Evolutionary conservation across 2,113 vertebrate species (phyloP), one percentile per base, ranked within the genome.

Genomic region (Dendropsophus ebraccatus): DNA sequence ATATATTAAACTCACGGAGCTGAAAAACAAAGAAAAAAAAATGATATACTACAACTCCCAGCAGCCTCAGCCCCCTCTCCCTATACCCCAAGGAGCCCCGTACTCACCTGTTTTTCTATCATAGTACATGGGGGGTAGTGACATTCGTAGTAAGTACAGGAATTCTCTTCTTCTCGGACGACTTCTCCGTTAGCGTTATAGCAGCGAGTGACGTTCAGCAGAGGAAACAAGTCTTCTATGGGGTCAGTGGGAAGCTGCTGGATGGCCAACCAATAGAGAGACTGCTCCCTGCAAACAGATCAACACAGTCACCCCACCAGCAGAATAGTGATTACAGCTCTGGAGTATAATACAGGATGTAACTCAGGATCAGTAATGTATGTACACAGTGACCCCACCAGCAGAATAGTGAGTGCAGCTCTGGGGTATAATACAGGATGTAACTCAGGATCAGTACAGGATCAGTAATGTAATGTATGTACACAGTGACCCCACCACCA

Each of bases 61-160:
- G 41, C 41, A 41, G 41, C 41, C 41, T 41, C 41, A 41, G 41
- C 4, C 41, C 8, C 41, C 8, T 5, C 41, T 41, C n/a, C n/a
- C n/a, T n/a, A n/a, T n/a, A n/a, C n/a, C n/a, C n/a, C n/a, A 41
- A 49, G 23, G 2, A 69, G 28, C 25, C 65, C 65, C 19, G 75
- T 28, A 92, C 95, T 5, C 89, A 99, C 98, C 96, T 99, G 96
- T 90, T 97, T 97, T 90, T 99, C 98, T 13, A 99, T 99, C 92
- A 97, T 94, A 37, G 98, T 98, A 92, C 98, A 99, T 0, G 98
- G 98, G 0, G 98, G 98, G 91, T 99, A 99, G 88, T 97, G 98
- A 93, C 98, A 99, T 95, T 99, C 98, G 0, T 99, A 99, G 47
- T 99, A 99, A 13, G 98, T 98, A 90, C 98, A 99, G 2, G 97